Conservation (phyloP, 2,888 invertebrate genomes). For the Eupithecia inturbata region DNA sequence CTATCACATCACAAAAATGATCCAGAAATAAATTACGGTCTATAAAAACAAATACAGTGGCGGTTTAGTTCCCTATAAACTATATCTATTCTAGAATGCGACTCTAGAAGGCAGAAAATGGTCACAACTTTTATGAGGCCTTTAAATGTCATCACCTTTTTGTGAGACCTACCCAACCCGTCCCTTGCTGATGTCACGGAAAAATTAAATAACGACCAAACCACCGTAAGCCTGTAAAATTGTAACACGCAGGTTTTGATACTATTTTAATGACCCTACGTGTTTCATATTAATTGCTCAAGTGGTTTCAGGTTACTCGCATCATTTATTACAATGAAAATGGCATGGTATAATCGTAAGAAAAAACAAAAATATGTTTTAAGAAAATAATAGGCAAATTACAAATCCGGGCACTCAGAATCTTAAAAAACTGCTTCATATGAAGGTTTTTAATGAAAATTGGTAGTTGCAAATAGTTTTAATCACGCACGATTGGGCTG, state of each 20-base stretch:
- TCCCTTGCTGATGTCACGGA: slow-evolving; percentile 22
- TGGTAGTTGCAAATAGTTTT: too few species aligned
- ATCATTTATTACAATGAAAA: slow-evolving; percentile 14
- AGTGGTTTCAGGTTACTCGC: slow-evolving; percentile 26
- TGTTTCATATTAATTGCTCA: slow-evolving; percentile 51
- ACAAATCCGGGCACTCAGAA: neutral
- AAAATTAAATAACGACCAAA: slow-evolving; percentile 37
- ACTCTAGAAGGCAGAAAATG: neutral
- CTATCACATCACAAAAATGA: neutral
- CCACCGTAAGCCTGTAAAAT: slow-evolving; percentile 43
- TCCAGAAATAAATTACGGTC: too few species aligned
- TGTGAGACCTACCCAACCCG: slow-evolving; percentile 15
- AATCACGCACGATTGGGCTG: neutral
- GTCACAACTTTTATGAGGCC: neutral
- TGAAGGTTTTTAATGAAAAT: neutral
- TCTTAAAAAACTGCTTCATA: neutral
- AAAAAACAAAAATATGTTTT: neutral
- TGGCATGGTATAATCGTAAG: neutral
- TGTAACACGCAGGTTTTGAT: slow-evolving; percentile 46
- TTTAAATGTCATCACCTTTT: neutral
- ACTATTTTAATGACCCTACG: slow-evolving; percentile 50
- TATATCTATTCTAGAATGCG: neutral
- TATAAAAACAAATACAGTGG: neutral
- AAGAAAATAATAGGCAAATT: neutral
- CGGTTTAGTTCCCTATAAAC: neutral